These are phyloP conservation scores for Xenentodon cancila DNA, from an alignment of 2,797 vertebrate species.

Conservation along the genomic window DNA sequence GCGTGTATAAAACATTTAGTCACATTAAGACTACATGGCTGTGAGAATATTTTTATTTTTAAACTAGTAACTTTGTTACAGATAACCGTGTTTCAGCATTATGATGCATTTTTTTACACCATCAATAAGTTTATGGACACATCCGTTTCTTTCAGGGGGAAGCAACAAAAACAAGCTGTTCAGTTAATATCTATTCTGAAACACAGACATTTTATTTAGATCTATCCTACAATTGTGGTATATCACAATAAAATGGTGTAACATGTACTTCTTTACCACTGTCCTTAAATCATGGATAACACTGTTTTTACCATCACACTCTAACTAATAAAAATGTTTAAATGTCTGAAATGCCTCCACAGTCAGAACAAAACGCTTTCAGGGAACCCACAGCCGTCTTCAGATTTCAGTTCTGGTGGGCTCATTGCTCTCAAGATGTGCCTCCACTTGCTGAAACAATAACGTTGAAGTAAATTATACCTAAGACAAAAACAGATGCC, in stretches of 20 bases:
- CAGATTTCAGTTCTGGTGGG: constrained; percentile 59
- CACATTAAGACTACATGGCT: too few species aligned
- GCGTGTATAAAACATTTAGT: too few species aligned
- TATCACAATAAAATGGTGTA: not conserved
- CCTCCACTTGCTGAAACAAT: constrained; percentile 53
- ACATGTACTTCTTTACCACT: not conserved
- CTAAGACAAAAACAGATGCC: not conserved
- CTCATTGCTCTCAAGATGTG: constrained; percentile 25
- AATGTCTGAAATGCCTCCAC: not conserved
- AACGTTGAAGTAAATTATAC: not conserved
- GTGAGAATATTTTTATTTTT: too few species aligned
- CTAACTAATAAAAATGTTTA: not conserved
- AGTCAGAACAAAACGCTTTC: constrained; percentile 1
- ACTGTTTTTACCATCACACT: not conserved
- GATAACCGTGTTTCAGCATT: too few species aligned
- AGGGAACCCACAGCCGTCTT: constrained; percentile 11
- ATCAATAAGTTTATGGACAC: too few species aligned
- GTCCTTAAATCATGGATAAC: not conserved
- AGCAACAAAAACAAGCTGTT: too few species aligned
- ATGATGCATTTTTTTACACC: too few species aligned
- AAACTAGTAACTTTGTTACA: too few species aligned
- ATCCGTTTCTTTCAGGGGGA: too few species aligned
- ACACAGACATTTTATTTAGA: not conserved
- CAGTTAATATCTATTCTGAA: too few species aligned
- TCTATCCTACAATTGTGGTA: not conserved